Conservation (phyloP, 1,140 invertebrate genomes). For the Riptortus pedestris region DNA sequence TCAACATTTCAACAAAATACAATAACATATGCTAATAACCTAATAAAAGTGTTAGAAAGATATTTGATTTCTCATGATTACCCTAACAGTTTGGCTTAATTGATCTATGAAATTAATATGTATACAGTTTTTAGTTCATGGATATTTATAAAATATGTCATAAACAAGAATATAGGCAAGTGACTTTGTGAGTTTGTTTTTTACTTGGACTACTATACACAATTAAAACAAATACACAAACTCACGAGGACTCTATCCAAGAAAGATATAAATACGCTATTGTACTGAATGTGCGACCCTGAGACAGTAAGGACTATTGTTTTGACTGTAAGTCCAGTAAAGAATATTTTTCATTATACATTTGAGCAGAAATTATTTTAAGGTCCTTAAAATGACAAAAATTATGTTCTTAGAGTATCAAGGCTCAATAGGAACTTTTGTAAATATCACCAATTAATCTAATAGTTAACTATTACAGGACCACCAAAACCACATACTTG, state of each 20-base stretch:
- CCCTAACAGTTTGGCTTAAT: neutral
- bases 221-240: slow-evolving; percentile 3
- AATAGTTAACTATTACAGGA: slow-evolving; percentile 24
- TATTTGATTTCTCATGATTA: slow-evolving; percentile 2
- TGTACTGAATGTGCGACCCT: slow-evolving; percentile 31
- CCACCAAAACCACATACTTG: neutral
- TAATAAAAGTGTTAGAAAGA: slow-evolving; percentile 4
- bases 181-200: neutral
- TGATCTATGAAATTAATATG: neutral
- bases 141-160: neutral
- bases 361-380: slow-evolving; percentile 28
- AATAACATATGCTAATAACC: neutral
- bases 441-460: slow-evolving; percentile 32
- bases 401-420: slow-evolving; percentile 32
- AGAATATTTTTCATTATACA: slow-evolving; percentile 14
- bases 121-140: slow-evolving; percentile 1
- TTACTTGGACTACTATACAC: neutral
- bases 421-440: slow-evolving; percentile 34
- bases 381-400: slow-evolving; percentile 26
- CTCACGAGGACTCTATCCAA: neutral
- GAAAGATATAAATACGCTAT: slow-evolving; percentile 22
- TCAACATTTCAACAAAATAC: slow-evolving; percentile 7
- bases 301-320: slow-evolving; percentile 30
- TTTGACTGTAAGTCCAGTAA: slow-evolving; percentile 22
- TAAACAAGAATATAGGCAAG: neutral